Base-by-base conservation (phyloP, 2,113 vertebrate genomes). In the Accipiter cooperii region DNA sequence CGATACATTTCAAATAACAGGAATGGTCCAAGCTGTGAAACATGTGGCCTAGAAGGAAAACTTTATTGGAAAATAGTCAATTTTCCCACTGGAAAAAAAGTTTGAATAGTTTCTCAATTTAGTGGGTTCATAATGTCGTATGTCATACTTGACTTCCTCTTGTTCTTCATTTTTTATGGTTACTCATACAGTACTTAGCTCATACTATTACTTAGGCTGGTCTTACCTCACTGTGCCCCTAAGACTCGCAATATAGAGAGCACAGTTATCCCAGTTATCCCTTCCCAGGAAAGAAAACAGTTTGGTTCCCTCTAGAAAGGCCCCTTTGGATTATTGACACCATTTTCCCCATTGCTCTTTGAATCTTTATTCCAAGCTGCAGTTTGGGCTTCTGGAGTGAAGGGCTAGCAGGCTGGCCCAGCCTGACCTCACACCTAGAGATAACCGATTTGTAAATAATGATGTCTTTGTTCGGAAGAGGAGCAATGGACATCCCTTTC, bases 1-100 rank as follows among this genome's bases (percentile, higher is more conserved):
- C 64, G 75, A 88, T 29, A 93, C 20, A 71, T 96, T 96, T 91
- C 87, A 96, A 77, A 22, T 31, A 92, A 87, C 46, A 18, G 29
- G 49, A 94, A 88, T n/a, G 49, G 79, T 71, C 84, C 75, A 84
- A 92, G 63, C 85, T 83, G 58, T 79, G 89, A 93, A 95, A 96
- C 86, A 76, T 69, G 88, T 52, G 61, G 73, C 60, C 46, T 65
- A 95, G 70, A 88, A 95, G 87, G 71, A 95, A 91, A 93, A 80
- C 17, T 71, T 87, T 46, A 84, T 26, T 90, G 68, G 89, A 96
- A 97, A 97, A 94, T 12, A 78, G 81, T 83, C 42, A 12, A 57
- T 84, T 82, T 94, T 96, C 66, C 82, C 73, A 68, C n/a, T 80
- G 80, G 87, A 78, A 86, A 90, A 83, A 54, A 89, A 68, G 68